Evolutionary conservation across 2,797 vertebrate species (phyloP).

Genomic region (Amphiprion clarkii): DNA sequence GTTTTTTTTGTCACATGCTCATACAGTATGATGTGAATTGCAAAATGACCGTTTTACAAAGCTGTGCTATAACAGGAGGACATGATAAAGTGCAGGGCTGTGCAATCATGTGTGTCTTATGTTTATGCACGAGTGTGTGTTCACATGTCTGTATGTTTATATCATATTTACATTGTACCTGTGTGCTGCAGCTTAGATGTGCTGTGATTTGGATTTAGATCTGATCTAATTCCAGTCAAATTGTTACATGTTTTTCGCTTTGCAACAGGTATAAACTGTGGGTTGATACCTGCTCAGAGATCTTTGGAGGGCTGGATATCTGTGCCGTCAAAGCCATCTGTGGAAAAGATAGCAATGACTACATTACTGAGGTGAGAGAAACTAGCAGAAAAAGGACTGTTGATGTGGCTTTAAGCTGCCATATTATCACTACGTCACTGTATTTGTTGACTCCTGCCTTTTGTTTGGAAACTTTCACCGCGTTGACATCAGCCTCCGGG

Average conservation of each 20-base stretch:
- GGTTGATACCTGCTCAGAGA: slow-evolving; percentile 96
- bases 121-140: too few relatives aligned
- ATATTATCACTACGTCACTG: not conserved
- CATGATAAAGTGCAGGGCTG: too few relatives aligned
- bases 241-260: slow-evolving; percentile 14
- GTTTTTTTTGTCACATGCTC: too few relatives aligned
- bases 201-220: too few relatives aligned
- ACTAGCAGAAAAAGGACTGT: not conserved
- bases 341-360: slow-evolving; percentile 98
- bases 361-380: slow-evolving; percentile 95
- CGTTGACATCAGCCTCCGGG: slow-evolving; percentile 24
- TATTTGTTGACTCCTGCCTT: slow-evolving; percentile 22
- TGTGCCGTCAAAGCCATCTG: slow-evolving; percentile 99
- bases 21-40: too few relatives aligned
- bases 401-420: not conserved
- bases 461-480: slow-evolving; percentile 21
- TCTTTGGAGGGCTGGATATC: slow-evolving; percentile 96
- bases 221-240: not conserved
- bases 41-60: too few relatives aligned
- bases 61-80: too few relatives aligned
- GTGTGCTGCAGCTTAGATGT: too few relatives aligned
- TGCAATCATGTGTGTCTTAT: too few relatives aligned
- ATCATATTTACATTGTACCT: too few relatives aligned
- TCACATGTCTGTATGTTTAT: too few relatives aligned
- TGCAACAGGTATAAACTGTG: slow-evolving; percentile 90